Base-by-base conservation (phyloP, 2,113 vertebrate species). In the Aphelocoma coerulescens region DNA sequence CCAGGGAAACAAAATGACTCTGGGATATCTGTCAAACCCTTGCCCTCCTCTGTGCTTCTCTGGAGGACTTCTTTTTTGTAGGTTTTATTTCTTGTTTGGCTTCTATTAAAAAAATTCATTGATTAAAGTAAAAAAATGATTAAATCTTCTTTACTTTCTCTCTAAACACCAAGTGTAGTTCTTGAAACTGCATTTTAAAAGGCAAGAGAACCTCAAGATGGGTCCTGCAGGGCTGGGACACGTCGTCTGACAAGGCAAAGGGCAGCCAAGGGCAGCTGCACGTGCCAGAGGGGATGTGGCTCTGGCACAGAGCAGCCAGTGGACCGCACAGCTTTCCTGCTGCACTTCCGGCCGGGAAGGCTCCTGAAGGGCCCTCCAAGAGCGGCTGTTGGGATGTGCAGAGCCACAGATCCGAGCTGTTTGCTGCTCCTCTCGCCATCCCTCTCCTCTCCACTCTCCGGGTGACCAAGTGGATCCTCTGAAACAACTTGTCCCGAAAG, bases 231-330 rank as follows among this genome's bases (percentile, higher is more conserved):
- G 35, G 63, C 44, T 5, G 26, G 55, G n/a, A 30, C 6, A 7
- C 0, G 0, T 8, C 35, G 10, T 21, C 23, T 43, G 48, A 19
- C 11, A 5, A 13, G 33, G 21, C 30, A 48, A 82, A 62, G 68
- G 33, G 66, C 48, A 73, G 91, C 72, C 52, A 79, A 88, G 80
- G 78, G 63, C 22, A 39, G 73, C 66, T 59, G 13, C 23, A 44
- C 0, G 3, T 19, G 6, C 52, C 3, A 6, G n/a, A 28, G 4
- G 3, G 1, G 49, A 6, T 2, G 33, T 3, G 4, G 46, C 43
- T 8, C 8, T 20, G 83, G 46, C 49, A 69, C 35, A 82, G 54
- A 30, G 32, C 30, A 46, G 74, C 41, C 54, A 71, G 49, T 16
- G 23, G 52, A 11, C 11, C 28, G 43, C 22, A 14, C 41, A 74